A percentile compares a stretch with the other conserved stretches of the same genome.
phyloP scores from a whole-genome alignment of 2,888 invertebrate species.

The Cantharis flavilabris region DNA sequence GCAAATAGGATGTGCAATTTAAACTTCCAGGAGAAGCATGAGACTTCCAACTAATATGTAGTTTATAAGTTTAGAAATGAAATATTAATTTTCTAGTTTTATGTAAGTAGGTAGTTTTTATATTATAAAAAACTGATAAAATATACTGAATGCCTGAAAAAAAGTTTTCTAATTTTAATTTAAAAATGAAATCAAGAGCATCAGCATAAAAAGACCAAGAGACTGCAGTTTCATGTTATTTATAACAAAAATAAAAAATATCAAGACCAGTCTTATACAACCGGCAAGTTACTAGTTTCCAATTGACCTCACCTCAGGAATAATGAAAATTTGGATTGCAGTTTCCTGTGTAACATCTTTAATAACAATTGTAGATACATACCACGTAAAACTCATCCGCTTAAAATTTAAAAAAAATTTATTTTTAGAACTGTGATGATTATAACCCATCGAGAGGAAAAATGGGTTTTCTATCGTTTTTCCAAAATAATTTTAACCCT shows the following conservation, averaged over 20 bases:
- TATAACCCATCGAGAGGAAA: not conserved
- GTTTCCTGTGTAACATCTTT: not conserved
- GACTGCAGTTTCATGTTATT: not conserved
- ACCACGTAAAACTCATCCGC: fast-evolving
- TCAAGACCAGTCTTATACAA: not conserved
- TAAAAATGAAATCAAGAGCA: not conserved
- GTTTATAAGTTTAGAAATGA: not conserved
- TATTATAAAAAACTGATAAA: not conserved
- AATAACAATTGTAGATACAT: not conserved
- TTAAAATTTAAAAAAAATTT: not conserved
- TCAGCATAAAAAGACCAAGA: not conserved
- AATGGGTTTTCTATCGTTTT: not conserved
- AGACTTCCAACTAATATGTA: not conserved
- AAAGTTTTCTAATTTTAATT: not conserved
- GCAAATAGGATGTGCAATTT: not conserved
- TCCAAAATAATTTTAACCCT: not conserved
- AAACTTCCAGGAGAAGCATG: not conserved
- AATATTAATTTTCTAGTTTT: not conserved
- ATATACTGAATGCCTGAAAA: not conserved
- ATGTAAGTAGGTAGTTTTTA: not conserved
- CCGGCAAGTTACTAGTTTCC: not conserved
- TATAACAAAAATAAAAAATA: not conserved
- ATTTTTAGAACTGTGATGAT: not conserved
- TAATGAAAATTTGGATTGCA: not conserved
- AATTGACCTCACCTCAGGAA: not conserved